Evolutionary conservation across 2,113 vertebrate genomes (phyloP), one percentile per base, ranked within the genome.

Genomic region (Pogonocichla stellata): DNA sequence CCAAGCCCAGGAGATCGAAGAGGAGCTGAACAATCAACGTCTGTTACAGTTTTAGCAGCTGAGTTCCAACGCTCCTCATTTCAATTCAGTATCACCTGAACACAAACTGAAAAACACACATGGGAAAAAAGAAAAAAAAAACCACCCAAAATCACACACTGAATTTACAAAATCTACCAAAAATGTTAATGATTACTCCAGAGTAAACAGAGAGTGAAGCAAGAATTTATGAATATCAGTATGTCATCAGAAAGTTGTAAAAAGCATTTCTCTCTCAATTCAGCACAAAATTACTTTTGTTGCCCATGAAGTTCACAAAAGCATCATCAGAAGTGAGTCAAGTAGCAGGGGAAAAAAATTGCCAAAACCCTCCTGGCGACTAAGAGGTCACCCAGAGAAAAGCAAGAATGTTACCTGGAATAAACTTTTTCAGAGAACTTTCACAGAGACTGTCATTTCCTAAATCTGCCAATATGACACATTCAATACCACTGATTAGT

Each of bases 281-380:
- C 36, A 51, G 24, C 17, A 33, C 33, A 43, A 45, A 80, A 67
- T 26, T 5, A 7, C 10, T 82, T 78, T 43, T 33, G 7, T 5
- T 19, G 10, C 19, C 61, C 33, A 31, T 3, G 19, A 74, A 42
- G 19, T 38, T 80, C 26, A 56, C 15, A 67, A 65, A 79, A 34
- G 2, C 24, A 58, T 38, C 34, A 33, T 6, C 19, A 66, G 31
- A 47, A 56, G 58, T 38, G 31, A 70, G 9, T 12, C 42, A 45
- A 65, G 17, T 51, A 47, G 15, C 0, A 29, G 12, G 2, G 1
- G 6, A 11, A 15, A 17, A 31, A 28, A 33, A 15, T 2, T 57
- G 73, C 23, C 31, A 20, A 81, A 70, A 70, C 7, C 6, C 2
- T 85, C 11, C 29, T 28, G 17, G 19, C 45, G n/a, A 65, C 26